Base-by-base conservation (phyloP, 1,140 invertebrate species). In the Euura saliciscinereae region DNA sequence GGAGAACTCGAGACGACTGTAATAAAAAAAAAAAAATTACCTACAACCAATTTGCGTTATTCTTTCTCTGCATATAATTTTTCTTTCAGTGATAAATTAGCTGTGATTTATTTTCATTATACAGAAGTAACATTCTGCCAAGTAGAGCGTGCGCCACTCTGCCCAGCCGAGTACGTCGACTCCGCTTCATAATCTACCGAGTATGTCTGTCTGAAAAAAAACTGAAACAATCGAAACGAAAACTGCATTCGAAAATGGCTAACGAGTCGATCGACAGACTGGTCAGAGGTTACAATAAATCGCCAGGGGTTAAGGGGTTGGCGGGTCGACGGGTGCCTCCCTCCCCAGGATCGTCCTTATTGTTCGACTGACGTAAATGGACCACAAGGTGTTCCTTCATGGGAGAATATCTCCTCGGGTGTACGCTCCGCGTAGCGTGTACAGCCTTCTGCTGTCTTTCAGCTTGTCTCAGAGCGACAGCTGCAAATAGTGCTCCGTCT, bases 401-500 rank as follows among this genome's bases (percentile, higher is more conserved):
- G 51, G 51, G 10, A 4, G 51, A 59, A 59, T 59, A 59, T 59
- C 51, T 59, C 51, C 51, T 59, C 51, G 10, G 8, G 8, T 59
- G 8, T 59, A 2, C 51, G 10, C 51, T 59, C 51, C 51, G 10
- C 8, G 51, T 59, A 59, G 28, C 28, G 28, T 28, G 13, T 8
- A 59, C 8, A 59, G 51, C 51, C 51, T 59, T 59, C 51, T 59
- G 51, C 51, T 59, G 51, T 59, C 51, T 59, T 59, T 59, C 51
- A 59, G 51, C 51, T 59, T 59, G 51, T 59, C 51, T 59, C 51
- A 8, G 8, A 59, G 51, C 51, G 51, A 59, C 51, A 59, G 51
- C 51, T 59, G 51, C 51, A 59, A 59, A 59, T 59, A 59, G 51
- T 59, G n/a, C 51, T 59, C 51, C 51, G 51, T 59, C 51, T 59